Base-by-base conservation (phyloP, 2,113 vertebrate genomes). In the Chloroceryle aenea region DNA sequence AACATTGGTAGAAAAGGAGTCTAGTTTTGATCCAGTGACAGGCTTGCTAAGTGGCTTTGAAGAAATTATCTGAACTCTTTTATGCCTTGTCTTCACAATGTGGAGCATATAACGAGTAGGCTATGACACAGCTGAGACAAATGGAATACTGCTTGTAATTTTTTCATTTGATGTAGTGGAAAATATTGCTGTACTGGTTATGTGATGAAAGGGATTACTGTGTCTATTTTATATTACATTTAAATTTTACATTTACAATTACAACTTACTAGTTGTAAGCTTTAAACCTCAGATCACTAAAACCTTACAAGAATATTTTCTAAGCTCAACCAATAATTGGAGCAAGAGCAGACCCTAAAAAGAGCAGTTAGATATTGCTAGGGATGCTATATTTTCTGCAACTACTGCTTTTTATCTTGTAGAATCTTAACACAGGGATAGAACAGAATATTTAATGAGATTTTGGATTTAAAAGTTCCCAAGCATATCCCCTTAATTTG, bases 391-490 rank as follows among this genome's bases (percentile, higher is more conserved):
- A n/a, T 92, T 95, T 94, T 82, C 53, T 71, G 15, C 25, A 81
- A 20, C 40, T 64, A 29, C 29, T 87, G 64, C 38, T 75, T 90
- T 79, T 93, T 64, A 82, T 91, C 73, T 78, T 30, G 43, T 78
- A 76, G 40, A 84, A 91, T 92, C 69, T 89, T 85, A 84, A 85
- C 16, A 48, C 0, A 12, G 43, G 18, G 21, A 50, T 64, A 89
- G 47, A 38, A 75, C 10, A 89, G 77, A 89, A 82, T 58, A 61
- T 72, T 89, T 94, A 94, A 93, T 89, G 77, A 89, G 73, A 56
- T 91, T 92, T 90, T 85, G 38, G 61, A 78, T 95, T 94, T 87
- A 45, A 59, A 95, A 81, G n/a, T 92, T 74, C 67, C 85, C 43
- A 90, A n/a, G 71, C 40, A 19, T 48, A 61, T 77, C 68, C 34